Base-by-base conservation (phyloP, 1,140 invertebrate species). In the Bradynema listronoti region DNA sequence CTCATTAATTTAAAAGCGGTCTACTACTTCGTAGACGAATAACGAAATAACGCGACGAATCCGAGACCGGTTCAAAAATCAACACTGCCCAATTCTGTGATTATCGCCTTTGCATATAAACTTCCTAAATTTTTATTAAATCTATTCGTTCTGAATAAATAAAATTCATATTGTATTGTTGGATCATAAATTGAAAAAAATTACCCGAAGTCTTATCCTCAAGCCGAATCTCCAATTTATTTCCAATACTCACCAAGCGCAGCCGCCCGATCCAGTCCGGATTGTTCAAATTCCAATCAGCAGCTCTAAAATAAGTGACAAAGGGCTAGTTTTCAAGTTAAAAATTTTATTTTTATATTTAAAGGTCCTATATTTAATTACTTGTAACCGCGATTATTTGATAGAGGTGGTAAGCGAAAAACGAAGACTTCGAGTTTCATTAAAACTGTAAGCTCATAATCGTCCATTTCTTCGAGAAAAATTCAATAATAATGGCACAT, bases 41-140 rank as follows among this genome's bases (percentile, higher is more conserved):
- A 30, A 99, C 95, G 85, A 99, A 99, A 81, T 99, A 99, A 70
- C 95, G 84, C 50, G 92, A 96, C 57, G 94, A 98, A 82, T 99
- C 95, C 39, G 86, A 89, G 0, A 99, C 95, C 47, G 91, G 78
- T 81, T 99, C 94, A 22, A 98, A n/a, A 85, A 25, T 92, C 90
- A 54, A 89, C 82, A 55, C 92, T 88, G 49, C 93, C 92, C 82
- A 96, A 96, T 73, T 85, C 84, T 69, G 97, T 92, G 64, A 99
- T 89, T 0, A 93, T 93, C 81, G 92, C 95, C 81, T 94, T 90
- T 0, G 93, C 95, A 83, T 95, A 99, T n/a, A 98, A 80, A 78
- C 92, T 88, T 32, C 93, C 83, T 83, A 51, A 53, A 71, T 63
- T 58, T 32, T 50, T 14, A n/a, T 0, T 32, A 50, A 50, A 19